phyloP scores from a whole-genome alignment of 2,888 invertebrate genomes.

The Caenorhabditis sinica region DNA sequence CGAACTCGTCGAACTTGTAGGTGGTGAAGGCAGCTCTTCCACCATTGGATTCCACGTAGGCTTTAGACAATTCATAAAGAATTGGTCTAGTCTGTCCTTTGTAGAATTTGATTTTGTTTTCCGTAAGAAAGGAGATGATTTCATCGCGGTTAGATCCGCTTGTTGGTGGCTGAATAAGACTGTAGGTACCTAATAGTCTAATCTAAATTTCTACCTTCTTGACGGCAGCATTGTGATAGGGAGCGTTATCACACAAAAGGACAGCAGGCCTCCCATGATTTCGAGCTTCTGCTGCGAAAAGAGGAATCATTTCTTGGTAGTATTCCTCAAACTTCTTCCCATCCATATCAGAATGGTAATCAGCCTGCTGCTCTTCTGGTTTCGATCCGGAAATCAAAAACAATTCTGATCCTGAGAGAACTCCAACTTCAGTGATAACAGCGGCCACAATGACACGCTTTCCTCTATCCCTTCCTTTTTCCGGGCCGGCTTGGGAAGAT shows the following conservation, averaged over 20 bases:
- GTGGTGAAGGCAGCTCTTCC: not conserved
- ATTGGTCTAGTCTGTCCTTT: no score
- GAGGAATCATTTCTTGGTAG: not conserved
- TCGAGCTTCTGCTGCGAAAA: not conserved
- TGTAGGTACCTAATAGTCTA: no score
- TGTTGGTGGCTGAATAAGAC: slow-evolving; percentile 5
- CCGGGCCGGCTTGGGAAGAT: not conserved
- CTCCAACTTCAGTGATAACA: not conserved
- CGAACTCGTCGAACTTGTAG: slow-evolving; percentile 5
- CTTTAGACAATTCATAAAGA: not conserved
- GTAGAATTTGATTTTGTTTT: not conserved
- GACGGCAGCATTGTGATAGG: not conserved
- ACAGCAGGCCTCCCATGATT: not conserved
- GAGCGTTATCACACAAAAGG: not conserved
- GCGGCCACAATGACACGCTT: not conserved
- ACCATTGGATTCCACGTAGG: not conserved
- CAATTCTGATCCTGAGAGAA: not conserved
- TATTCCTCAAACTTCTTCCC: not conserved
- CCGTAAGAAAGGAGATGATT: not conserved
- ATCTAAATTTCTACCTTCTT: not conserved
- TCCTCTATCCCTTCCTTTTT: not conserved
- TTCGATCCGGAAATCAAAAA: not conserved
- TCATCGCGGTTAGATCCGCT: not conserved
- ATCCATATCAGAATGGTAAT: slow-evolving; percentile 16
- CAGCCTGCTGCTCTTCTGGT: not conserved